phyloP scores from a whole-genome alignment of 2,888 invertebrate species.

The Acronicta alni region DNA sequence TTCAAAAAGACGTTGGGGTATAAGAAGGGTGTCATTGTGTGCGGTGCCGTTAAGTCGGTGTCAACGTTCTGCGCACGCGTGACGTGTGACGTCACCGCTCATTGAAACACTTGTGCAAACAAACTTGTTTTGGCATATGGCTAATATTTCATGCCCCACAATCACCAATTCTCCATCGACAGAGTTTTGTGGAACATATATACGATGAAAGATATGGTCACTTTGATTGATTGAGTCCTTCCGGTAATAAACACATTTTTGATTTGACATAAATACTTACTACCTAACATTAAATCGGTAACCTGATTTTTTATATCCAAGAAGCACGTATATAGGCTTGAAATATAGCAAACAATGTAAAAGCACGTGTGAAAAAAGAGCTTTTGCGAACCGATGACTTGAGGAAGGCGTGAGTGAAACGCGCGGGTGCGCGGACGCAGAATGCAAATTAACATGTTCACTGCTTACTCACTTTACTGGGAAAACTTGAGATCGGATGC shows the following conservation, averaged over 20 bases:
- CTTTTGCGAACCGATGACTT: constrained; percentile 42
- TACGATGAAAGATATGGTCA: constrained; percentile 56
- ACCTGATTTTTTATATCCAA: constrained; percentile 5
- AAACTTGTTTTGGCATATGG: constrained; percentile 60
- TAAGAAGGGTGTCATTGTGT: constrained; percentile 62
- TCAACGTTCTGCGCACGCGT: constrained; percentile 58
- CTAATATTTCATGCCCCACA: constrained; percentile 64
- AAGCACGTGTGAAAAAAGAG: constrained; percentile 40
- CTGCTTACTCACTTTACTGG: constrained; percentile 51
- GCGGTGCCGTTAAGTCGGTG: constrained; percentile 65
- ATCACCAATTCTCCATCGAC: constrained; percentile 51
- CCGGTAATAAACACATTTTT: constrained; percentile 51
- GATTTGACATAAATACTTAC: constrained; percentile 54
- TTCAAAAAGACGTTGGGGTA: constrained; percentile 46
- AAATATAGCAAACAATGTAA: constrained; percentile 34
- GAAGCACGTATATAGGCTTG: constrained; percentile 9
- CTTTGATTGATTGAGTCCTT: constrained; percentile 59
- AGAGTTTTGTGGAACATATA: constrained; percentile 55
- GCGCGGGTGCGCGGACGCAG: constrained; percentile 55
- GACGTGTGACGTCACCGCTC: constrained; percentile 63
- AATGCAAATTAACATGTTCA: constrained; percentile 63
- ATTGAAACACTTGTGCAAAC: constrained; percentile 71
- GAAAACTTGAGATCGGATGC: constrained; percentile 35
- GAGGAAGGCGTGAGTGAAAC: constrained; percentile 62
- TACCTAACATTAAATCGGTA: constrained; percentile 6